Percentiles rank a stretch among this genome's conserved stretches.
Conservation (phyloP, 2,888 invertebrate genomes). For the Muscina levida region DNA sequence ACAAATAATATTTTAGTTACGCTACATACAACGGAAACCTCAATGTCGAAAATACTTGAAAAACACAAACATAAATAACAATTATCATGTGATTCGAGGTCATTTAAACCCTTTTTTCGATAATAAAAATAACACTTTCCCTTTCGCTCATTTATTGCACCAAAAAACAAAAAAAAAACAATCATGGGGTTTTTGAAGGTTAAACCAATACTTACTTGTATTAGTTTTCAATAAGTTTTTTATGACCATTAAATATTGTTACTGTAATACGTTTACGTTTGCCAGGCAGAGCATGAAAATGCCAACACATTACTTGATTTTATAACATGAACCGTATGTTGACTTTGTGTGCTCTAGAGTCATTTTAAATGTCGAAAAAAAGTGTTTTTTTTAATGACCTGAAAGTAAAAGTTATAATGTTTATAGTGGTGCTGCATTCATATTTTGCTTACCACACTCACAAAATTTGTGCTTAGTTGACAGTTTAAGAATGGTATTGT, state of each 20-base stretch:
- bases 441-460: no score
- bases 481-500: no score
- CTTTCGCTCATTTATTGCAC: slow-evolving; percentile 45
- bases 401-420: slow-evolving; percentile 48
- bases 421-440: slow-evolving; percentile 1
- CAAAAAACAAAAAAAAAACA: slow-evolving; percentile 10
- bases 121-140: slow-evolving; percentile 42
- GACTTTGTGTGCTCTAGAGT: slow-evolving; percentile 28
- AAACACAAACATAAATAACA: slow-evolving; percentile 14
- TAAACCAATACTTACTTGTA: slow-evolving; percentile 34
- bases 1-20: no score
- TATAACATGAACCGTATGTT: background rate
- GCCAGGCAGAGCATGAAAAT: background rate
- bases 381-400: slow-evolving; percentile 38
- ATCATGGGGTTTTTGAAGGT: slow-evolving; percentile 42
- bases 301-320: slow-evolving; percentile 9
- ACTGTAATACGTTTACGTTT: background rate
- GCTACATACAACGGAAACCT: background rate
- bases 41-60: slow-evolving; percentile 3
- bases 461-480: no score
- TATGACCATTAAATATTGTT: slow-evolving; percentile 42
- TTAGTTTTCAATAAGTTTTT: slow-evolving; percentile 39
- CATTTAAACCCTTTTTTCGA: slow-evolving; percentile 55
- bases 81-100: slow-evolving; percentile 42
- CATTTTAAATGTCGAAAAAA: slow-evolving; percentile 30